Evolutionary conservation across 2,113 vertebrate species (phyloP).

Genomic region (Garra rufa): DNA sequence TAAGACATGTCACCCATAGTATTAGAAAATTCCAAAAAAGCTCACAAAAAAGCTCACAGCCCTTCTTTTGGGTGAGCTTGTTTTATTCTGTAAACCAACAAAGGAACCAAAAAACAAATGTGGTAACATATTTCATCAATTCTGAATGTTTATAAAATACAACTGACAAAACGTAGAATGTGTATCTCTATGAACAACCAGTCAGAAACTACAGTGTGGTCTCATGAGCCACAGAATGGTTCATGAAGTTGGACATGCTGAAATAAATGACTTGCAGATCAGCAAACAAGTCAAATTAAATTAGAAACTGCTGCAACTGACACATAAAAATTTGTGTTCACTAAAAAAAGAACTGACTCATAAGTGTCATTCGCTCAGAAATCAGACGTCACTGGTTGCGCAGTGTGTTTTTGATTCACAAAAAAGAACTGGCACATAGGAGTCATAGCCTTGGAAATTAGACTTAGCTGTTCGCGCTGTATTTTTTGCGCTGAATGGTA

Average conservation of each 20-base stretch:
- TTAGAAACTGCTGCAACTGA: background rate
- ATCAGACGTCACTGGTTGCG: constrained; percentile 6
- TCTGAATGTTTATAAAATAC: background rate
- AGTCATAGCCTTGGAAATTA: background rate
- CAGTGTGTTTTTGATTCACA: background rate
- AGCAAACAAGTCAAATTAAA: background rate
- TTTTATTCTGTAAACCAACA: background rate
- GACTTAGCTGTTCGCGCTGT: background rate
- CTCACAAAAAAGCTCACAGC: background rate
- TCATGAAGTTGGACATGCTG: background rate
- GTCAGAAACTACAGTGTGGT: background rate
- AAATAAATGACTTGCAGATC: constrained; percentile 13
- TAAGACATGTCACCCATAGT: background rate
- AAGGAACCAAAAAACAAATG: background rate
- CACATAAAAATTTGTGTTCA: background rate
- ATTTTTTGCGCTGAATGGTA: background rate
- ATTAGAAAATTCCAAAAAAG: background rate
- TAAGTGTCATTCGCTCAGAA: background rate
- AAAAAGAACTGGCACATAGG: background rate
- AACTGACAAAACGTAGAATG: background rate
- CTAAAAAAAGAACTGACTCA: constrained; percentile 7
- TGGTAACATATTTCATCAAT: background rate
- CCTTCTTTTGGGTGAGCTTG: background rate
- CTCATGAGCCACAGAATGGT: background rate
- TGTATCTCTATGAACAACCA: background rate